phyloP scores from a whole-genome alignment of 2,113 vertebrate genomes.

The Phylloscopus whistleri region DNA sequence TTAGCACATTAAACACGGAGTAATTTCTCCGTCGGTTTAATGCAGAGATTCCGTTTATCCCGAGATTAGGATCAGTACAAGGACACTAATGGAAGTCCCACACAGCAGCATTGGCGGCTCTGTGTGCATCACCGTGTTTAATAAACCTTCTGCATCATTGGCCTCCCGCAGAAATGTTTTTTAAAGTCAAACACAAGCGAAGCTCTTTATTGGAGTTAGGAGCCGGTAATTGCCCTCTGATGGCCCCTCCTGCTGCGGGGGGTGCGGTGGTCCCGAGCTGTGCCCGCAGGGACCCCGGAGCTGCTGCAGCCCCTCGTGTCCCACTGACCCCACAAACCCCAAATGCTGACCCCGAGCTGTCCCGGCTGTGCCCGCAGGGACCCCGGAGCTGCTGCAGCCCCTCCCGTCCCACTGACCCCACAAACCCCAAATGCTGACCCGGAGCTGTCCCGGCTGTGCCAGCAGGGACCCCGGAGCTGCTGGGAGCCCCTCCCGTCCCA shows the following conservation, averaged over 20 bases:
- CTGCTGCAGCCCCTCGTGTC: no score
- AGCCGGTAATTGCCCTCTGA: background rate
- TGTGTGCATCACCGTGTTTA: background rate
- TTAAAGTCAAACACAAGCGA: conserved; percentile 30
- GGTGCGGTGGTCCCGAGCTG: background rate
- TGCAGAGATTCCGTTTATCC: background rate
- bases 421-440: no score
- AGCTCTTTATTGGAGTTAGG: conserved; percentile 33
- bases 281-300: no score
- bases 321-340: background rate
- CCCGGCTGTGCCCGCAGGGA: no score
- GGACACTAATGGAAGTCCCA: background rate
- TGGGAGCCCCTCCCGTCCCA: no score
- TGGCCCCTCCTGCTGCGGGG: rapidly evolving
- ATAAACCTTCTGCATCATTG: background rate
- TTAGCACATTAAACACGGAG: background rate
- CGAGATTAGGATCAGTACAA: background rate
- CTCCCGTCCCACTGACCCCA: no score
- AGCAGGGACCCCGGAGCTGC: no score
- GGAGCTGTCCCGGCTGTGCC: no score
- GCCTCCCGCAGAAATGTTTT: conserved; percentile 20
- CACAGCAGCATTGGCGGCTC: background rate
- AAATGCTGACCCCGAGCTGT: no score
- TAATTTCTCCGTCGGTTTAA: background rate
- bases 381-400: no score